Evolutionary conservation across 2,797 vertebrate genomes (phyloP).

Genomic region (Myotis findleyi): DNA sequence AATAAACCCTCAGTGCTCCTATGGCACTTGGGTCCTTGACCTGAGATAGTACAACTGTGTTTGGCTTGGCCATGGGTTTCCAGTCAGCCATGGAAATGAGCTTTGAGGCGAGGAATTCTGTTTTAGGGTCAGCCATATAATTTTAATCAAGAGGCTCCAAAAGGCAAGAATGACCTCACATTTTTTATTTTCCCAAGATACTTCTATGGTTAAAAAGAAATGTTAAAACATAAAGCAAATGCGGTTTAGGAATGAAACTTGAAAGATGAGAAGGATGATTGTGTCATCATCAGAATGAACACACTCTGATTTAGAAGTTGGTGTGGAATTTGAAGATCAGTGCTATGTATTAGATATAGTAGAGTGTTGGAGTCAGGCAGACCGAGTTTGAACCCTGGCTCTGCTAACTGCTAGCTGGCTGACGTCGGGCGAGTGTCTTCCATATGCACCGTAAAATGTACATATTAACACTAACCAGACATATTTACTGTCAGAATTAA

Average conservation of each 20-base stretch:
- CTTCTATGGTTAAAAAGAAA: neutral
- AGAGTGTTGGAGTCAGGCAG: neutral
- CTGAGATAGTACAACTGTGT: neutral
- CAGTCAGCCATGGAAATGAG: neutral
- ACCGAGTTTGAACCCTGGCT: neutral
- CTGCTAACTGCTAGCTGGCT: neutral
- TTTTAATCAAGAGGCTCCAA: neutral
- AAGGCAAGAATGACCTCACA: neutral
- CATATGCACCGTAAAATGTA: neutral
- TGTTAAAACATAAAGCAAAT: slow-evolving; percentile 1
- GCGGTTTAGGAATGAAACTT: neutral
- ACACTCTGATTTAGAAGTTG: neutral
- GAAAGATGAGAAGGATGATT: neutral
- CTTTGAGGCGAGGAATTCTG: neutral
- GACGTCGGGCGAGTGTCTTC: neutral
- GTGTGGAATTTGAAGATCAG: neutral
- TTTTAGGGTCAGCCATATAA: neutral
- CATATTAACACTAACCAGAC: neutral
- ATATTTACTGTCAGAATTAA: neutral
- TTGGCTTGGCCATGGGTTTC: neutral
- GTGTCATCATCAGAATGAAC: neutral
- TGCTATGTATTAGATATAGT: neutral
- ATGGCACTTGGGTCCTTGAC: neutral
- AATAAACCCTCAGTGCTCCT: neutral
- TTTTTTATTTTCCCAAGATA: neutral